Evolutionary conservation across 2,888 invertebrate species (phyloP).

Genomic region (Diarsia dahlii): DNA sequence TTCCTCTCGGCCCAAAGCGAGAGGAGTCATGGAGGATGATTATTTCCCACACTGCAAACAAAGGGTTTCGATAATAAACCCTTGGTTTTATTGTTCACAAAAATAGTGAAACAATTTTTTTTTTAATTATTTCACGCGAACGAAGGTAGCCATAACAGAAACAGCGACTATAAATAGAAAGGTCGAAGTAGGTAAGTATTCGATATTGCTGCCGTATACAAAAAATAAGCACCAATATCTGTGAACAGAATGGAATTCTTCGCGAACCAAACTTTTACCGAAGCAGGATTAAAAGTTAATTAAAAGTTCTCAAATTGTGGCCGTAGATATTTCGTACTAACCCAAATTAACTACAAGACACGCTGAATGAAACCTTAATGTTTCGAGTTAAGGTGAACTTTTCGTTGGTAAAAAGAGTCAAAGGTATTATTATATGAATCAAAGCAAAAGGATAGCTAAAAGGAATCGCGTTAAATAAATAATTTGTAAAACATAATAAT

Average conservation of each 20-base stretch:
- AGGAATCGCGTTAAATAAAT: slow-evolving; percentile 42
- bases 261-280: slow-evolving; percentile 34
- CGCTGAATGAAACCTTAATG: not conserved
- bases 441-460: slow-evolving; percentile 31
- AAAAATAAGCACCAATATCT: slow-evolving; percentile 21
- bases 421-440: slow-evolving; percentile 28
- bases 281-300: slow-evolving; percentile 65
- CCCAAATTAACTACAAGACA: slow-evolving; percentile 22
- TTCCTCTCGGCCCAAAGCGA: too few species aligned
- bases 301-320: slow-evolving; percentile 57
- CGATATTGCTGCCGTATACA: slow-evolving; percentile 16
- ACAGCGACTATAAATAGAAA: not conserved
- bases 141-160: too few species aligned
- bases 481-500: slow-evolving; percentile 37
- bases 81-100: too few species aligned
- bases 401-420: not conserved
- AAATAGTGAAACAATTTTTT: too few species aligned
- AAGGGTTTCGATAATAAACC: too few species aligned
- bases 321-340: slow-evolving; percentile 27
- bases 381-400: not conserved
- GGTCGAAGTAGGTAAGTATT: not conserved
- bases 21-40: too few species aligned
- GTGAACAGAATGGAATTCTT: slow-evolving; percentile 33
- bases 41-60: too few species aligned
- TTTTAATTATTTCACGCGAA: too few species aligned